Evolutionary conservation across 2,113 vertebrate species (phyloP).

Genomic region (Geothlypis trichas): DNA sequence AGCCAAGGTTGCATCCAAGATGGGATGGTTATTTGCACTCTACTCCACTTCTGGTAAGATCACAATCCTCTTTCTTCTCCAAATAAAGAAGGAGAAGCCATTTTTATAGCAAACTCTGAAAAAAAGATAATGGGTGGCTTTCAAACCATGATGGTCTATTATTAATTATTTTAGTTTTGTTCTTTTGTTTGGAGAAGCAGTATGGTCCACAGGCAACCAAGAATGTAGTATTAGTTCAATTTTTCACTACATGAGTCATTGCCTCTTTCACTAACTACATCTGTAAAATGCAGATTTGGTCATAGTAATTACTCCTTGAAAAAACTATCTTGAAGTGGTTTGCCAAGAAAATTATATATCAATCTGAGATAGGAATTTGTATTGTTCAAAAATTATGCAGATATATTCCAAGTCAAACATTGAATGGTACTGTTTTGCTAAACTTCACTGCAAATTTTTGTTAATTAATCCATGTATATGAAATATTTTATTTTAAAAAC

Average conservation of each 20-base stretch:
- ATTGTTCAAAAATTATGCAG: not conserved
- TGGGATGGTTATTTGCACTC: not conserved
- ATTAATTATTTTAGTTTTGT: not conserved
- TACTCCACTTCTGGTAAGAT: not conserved
- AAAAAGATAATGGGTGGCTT: not conserved
- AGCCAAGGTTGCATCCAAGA: not conserved
- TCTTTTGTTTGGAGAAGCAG: not conserved
- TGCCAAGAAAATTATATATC: not conserved
- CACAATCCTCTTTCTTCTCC: not conserved
- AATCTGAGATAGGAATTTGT: not conserved
- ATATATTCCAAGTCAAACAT: not conserved
- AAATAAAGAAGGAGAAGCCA: not conserved
- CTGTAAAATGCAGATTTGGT: not conserved
- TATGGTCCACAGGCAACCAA: not conserved
- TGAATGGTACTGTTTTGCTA: not conserved
- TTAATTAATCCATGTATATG: not conserved
- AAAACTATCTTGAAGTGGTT: not conserved
- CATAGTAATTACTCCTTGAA: not conserved
- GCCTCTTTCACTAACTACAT: not conserved
- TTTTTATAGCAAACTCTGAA: not conserved
- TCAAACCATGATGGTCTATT: not conserved
- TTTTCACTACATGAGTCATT: not conserved
- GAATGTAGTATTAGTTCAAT: not conserved
- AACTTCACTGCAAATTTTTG: not conserved
- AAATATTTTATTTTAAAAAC: not conserved